Base-by-base conservation (phyloP, 2,797 vertebrate genomes). In the Anisognathus igniventris region DNA sequence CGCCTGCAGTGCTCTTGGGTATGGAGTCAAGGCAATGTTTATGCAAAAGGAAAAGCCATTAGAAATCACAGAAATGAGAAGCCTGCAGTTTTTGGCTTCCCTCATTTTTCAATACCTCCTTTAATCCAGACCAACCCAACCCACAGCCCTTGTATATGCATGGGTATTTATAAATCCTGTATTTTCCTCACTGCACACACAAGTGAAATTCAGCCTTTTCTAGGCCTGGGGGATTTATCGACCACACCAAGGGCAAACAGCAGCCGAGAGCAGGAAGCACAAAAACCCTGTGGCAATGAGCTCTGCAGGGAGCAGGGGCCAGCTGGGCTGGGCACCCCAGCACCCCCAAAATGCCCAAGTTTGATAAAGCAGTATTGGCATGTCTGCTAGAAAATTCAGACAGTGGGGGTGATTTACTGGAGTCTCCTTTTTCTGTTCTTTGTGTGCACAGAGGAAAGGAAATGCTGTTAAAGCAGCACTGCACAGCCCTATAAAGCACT, bases 1-100 rank as follows among this genome's bases (percentile, higher is more conserved):
- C 3, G 92, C 92, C 86, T 92, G 87, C 91, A 81, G 68, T 80
- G 93, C 93, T 95, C 54, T 53, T 53, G 93, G 89, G 81, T 94
- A 96, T 56, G 89, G 93, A 94, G 75, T 96, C 89, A 93, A 86
- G 7, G 78, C 78, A 51, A 66, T 95, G 91, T 96, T 96, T 97
- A 86, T 96, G 95, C 87, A 93, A 95, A 96, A 87, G 95, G 95
- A 95, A 97, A 97, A 97, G 92, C 93, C 92, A 96, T 96, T 91
- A 96, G 91, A 95, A 95, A 58, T 93, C 91, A 90, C 73, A 77
- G 89, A 83, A 95, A 95, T 83, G 93, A 95, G 95, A 88, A 96
- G 89, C 87, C 91, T 80, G 93, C 93, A 95, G 95, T 93, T 95
- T 92, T 91, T 96, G 94, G 91, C 92, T 95, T 93, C 90, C 88